These are phyloP conservation scores for Coptodon rendalli DNA, from an alignment of 2,113 vertebrate genomes.

Conservation along the genomic window DNA sequence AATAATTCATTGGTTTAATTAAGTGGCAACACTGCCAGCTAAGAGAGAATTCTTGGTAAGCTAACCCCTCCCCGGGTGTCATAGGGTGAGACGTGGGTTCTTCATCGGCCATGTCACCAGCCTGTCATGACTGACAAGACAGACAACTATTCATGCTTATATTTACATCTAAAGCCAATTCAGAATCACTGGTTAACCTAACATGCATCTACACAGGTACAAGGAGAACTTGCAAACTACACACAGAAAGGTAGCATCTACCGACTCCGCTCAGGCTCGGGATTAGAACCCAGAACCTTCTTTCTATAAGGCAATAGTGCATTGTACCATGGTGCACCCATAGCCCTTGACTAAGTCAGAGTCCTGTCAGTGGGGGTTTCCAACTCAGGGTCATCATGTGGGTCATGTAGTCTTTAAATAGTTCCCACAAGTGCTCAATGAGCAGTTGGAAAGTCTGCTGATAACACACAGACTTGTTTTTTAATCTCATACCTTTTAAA, in stretches of 20 bases:
- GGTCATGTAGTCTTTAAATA: neutral
- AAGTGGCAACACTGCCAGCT: neutral
- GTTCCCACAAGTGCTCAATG: neutral
- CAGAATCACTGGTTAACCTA: neutral
- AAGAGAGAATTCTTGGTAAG: neutral
- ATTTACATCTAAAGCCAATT: neutral
- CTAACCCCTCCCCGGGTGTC: neutral
- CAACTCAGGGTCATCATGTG: neutral
- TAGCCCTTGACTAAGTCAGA: neutral
- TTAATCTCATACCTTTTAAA: neutral
- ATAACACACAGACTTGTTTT: neutral
- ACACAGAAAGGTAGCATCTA: neutral
- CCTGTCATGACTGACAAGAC: neutral
- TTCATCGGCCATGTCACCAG: neutral
- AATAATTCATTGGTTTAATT: constrained; percentile 2
- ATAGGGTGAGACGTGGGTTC: neutral
- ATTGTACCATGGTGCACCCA: neutral
- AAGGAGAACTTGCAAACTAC: neutral
- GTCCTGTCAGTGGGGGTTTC: neutral
- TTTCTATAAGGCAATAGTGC: neutral
- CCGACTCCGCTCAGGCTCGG: neutral
- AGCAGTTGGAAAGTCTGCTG: neutral
- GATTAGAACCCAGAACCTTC: neutral
- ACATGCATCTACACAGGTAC: neutral
- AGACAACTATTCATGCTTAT: neutral